phyloP scores from a whole-genome alignment of 2,888 invertebrate species.

The Dolichomitus sp. region DNA sequence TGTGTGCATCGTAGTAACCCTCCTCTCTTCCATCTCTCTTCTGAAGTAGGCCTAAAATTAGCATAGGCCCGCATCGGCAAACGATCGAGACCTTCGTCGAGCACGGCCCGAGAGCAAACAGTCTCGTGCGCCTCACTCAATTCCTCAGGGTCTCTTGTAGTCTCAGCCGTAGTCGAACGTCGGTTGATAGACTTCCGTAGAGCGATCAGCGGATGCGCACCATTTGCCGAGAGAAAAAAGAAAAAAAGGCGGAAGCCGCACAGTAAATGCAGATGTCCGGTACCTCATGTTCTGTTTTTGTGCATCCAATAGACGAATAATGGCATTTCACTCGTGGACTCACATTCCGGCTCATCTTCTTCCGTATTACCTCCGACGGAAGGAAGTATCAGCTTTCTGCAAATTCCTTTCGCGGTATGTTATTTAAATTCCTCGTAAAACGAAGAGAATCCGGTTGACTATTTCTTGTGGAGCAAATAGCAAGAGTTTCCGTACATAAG shows the following conservation, averaged over 20 bases:
- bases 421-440: background rate
- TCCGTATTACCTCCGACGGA: background rate
- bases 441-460: background rate
- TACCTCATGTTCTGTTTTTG: background rate
- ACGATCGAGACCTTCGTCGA: constrained; percentile 61
- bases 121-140: constrained; percentile 18
- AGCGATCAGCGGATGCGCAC: constrained; percentile 5
- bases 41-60: constrained; percentile 63
- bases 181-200: background rate
- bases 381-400: constrained; percentile 17
- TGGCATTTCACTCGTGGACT: background rate
- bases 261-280: constrained; percentile 38
- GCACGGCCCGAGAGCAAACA: constrained; percentile 43
- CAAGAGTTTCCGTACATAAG: constrained; percentile 24
- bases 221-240: constrained; percentile 3
- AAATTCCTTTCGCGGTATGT: constrained; percentile 2
- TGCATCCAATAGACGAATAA: background rate
- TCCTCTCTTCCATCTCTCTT: background rate
- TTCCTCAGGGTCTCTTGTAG: background rate
- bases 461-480: background rate
- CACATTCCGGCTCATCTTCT: background rate
- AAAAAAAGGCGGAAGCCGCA: constrained; percentile 29
- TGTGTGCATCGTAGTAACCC: background rate
- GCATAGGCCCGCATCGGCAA: constrained; percentile 59
- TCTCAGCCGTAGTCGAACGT: constrained; percentile 12